phyloP scores from a whole-genome alignment of 2,797 vertebrate genomes.

The Galago senegalensis region DNA sequence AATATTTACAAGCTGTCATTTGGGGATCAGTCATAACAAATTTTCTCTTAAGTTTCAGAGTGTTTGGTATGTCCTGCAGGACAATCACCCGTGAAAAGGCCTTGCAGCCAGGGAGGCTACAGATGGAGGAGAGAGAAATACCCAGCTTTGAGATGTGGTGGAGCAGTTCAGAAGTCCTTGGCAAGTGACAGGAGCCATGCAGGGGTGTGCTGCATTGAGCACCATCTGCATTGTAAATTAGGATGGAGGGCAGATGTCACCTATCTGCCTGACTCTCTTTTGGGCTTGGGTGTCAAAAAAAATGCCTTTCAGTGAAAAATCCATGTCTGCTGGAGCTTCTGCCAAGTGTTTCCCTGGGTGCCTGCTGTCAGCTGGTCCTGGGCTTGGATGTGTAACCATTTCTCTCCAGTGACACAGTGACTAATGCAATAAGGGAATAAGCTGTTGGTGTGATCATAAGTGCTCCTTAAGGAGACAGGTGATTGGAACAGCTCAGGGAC shows the following conservation, averaged over 20 bases:
- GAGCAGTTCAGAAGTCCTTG: background rate
- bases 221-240: background rate
- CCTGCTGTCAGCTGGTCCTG: background rate
- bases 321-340: background rate
- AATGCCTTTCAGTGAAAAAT: slow-evolving; percentile 25
- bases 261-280: background rate
- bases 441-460: background rate
- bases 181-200: background rate
- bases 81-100: background rate
- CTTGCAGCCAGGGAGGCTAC: background rate
- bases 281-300: background rate
- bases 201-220: background rate
- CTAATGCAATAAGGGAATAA: background rate
- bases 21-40: slow-evolving; percentile 47
- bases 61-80: slow-evolving; percentile 31
- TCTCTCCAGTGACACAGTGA: background rate
- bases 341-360: background rate
- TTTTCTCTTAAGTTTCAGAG: background rate
- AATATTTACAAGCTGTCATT: slow-evolving; percentile 57
- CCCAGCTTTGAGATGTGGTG: background rate
- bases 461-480: background rate
- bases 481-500: background rate
- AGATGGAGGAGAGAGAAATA: background rate
- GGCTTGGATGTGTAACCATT: background rate
- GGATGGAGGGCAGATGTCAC: background rate